Conservation (phyloP, 2,797 vertebrate genomes). For the Enteromius treurensis region DNA sequence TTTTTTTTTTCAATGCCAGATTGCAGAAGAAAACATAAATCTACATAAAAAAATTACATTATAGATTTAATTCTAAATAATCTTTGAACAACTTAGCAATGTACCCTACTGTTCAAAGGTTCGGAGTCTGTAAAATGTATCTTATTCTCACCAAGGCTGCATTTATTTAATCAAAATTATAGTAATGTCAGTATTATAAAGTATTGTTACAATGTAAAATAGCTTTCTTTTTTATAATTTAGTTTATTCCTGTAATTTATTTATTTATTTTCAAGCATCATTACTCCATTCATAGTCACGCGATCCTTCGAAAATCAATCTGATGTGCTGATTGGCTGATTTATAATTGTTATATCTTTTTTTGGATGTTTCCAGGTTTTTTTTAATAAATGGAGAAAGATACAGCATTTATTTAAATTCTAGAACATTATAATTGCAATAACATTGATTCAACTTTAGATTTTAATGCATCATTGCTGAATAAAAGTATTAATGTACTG, state of each 20-base stretch:
- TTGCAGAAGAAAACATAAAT: not conserved
- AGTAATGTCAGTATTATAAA: not conserved
- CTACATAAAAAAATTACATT: not conserved
- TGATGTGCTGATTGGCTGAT: not conserved
- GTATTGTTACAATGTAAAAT: not conserved
- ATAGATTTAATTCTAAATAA: not conserved
- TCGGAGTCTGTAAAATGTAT: not conserved
- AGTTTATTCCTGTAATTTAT: not conserved
- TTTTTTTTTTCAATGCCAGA: not conserved
- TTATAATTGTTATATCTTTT: not conserved
- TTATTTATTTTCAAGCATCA: not conserved
- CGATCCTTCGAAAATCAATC: not conserved
- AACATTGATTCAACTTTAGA: not conserved
- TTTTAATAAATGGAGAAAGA: not conserved
- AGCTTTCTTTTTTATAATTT: not conserved
- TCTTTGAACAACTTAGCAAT: not conserved
- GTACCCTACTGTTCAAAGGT: not conserved
- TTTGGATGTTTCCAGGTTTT: not conserved
- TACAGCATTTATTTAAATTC: not conserved
- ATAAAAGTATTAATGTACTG: not conserved
- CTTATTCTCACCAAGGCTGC: not conserved
- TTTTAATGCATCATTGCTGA: not conserved
- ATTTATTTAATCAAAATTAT: not conserved
- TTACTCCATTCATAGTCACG: not conserved
- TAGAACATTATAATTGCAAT: not conserved